Evolutionary conservation across 2,888 invertebrate genomes (phyloP).

Genomic region (Auanema freiburgensis): DNA sequence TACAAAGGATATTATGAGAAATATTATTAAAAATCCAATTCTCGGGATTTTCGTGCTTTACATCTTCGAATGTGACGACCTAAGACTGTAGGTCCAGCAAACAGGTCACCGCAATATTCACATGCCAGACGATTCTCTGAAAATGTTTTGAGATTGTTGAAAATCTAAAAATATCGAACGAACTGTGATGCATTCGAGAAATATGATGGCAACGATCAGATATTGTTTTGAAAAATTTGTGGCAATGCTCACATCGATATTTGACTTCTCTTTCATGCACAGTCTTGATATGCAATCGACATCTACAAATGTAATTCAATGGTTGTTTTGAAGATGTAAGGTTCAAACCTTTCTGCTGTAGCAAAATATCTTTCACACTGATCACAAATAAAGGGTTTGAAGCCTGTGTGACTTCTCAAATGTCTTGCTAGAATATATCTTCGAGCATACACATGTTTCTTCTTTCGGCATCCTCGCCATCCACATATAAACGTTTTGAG

Average conservation of each 20-base stretch:
- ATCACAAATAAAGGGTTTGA: constrained; percentile 4
- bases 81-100: constrained; percentile 5
- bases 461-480: constrained; percentile 6
- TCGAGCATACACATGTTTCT: neutral
- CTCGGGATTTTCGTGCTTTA: neutral
- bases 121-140: constrained; percentile 8
- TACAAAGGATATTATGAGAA: neutral
- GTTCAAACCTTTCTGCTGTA: constrained; percentile 13
- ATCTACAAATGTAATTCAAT: constrained; percentile 1
- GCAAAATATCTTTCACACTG: constrained; percentile 10
- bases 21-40: neutral
- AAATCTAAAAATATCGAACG: neutral
- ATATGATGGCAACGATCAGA: constrained; percentile 14
- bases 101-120: constrained; percentile 1
- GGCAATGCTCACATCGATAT: constrained; percentile 7
- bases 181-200: constrained; percentile 7
- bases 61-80: constrained; percentile 1
- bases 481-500: neutral
- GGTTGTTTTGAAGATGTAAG: neutral
- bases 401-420: constrained; percentile 10
- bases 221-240: constrained; percentile 14
- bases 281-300: constrained; percentile 2
- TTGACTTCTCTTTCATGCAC: constrained; percentile 5
- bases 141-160: neutral
- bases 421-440: constrained; percentile 16